Base-by-base conservation (phyloP, 2,113 vertebrate genomes). In the Rhea pennata region DNA sequence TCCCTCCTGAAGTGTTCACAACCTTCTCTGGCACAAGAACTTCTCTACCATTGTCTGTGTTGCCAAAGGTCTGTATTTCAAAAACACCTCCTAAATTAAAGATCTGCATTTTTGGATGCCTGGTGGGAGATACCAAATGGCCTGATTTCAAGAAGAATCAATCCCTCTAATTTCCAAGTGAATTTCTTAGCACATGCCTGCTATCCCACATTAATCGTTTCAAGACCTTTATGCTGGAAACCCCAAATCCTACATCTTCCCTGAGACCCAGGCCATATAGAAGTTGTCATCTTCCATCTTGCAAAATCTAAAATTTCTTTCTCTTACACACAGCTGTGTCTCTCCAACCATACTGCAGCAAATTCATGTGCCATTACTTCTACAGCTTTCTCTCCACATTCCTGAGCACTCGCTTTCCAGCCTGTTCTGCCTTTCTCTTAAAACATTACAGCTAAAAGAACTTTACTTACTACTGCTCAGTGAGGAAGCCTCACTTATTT, bases 21-120 rank as follows among this genome's bases (percentile, higher is more conserved):
- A 3, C 5, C 12, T 65, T 46, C 69, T 85, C 26, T 1, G 0
- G 71, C 15, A 7, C 1, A 0, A 39, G 19, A 65, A 50, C 40
- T 54, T 67, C 39, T 58, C 50, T 70, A 50, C 22, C 50, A 76
- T 22, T 9, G 36, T 76, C 33, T 1, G 0, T 40, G 64, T 46
- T 58, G 27, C 26, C 31, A 33, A 33, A 59, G 31, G 29, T 59
- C 56, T 59, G 16, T 59, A 2, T 75, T 75, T 80, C 40, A 54
- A 64, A 69, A 84, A 46, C 74, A 33, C 9, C 15, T 74, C 54
- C 79, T 48, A 40, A 73, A 40, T 54, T 33, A 20, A 85, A 65
- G 44, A 26, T 53, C 64, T 46, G 33, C 23, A 1, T 71, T 81
- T 81, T 82, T 48, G 8, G 15, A 40, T 90, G 44, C 40, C 70